Evolutionary conservation across 2,888 invertebrate genomes (phyloP).

Genomic region (Diaprepes abbreviatus): DNA sequence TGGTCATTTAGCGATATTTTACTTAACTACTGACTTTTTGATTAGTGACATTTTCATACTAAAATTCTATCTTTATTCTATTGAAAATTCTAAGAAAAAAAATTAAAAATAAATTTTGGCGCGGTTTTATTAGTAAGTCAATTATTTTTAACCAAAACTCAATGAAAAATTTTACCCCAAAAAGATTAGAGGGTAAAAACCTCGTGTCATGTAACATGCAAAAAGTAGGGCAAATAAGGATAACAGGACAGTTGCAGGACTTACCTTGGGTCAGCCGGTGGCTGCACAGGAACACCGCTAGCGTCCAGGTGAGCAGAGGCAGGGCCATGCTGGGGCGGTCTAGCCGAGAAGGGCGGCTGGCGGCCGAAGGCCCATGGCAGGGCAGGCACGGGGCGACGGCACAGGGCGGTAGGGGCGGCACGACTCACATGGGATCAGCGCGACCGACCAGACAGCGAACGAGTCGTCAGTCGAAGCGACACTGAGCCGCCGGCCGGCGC

Average conservation of each 20-base stretch:
- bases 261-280: slow-evolving; percentile 48
- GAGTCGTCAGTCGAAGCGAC: slow-evolving; percentile 42
- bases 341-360: slow-evolving; percentile 51
- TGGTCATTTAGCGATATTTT: no score
- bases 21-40: no score
- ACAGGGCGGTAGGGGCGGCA: slow-evolving; percentile 40
- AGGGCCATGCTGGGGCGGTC: slow-evolving; percentile 50
- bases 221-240: slow-evolving; percentile 17
- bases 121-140: not conserved
- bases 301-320: slow-evolving; percentile 45
- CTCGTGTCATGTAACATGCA: slow-evolving; percentile 8
- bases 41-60: no score
- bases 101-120: slow-evolving; percentile 1
- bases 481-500: slow-evolving; percentile 46
- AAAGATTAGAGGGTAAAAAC: slow-evolving; percentile 8
- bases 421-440: slow-evolving; percentile 35
- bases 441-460: slow-evolving; percentile 18
- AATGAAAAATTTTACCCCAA: not conserved
- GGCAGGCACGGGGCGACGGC: slow-evolving; percentile 38
- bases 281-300: slow-evolving; percentile 48
- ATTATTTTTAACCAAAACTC: not conserved
- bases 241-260: slow-evolving; percentile 9
- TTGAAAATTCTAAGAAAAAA: not conserved
- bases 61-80: no score
- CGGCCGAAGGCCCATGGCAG: slow-evolving; percentile 49